Conservation (phyloP, 2,113 vertebrate species). For the Callionymus lyra region DNA sequence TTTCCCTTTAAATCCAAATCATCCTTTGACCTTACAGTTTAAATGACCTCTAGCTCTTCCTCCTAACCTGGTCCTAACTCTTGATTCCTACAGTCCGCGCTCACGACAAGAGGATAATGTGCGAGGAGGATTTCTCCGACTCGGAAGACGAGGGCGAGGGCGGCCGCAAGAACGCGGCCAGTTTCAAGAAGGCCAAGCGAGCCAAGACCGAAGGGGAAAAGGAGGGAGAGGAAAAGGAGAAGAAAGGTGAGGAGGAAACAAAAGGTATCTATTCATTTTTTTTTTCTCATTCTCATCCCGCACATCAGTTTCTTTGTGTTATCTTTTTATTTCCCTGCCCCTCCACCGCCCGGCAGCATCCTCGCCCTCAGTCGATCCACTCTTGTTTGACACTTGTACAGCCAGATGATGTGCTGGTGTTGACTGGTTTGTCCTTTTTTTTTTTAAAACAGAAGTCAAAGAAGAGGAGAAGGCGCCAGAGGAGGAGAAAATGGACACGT, state of each 20-base stretch:
- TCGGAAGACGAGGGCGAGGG: constrained; percentile 87
- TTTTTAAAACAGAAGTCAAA: constrained; percentile 56
- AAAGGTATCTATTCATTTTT: constrained; percentile 49
- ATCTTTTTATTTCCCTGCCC: neutral
- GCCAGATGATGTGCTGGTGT: neutral
- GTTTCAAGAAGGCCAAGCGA: constrained; percentile 89
- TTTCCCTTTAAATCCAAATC: no score
- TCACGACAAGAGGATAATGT: constrained; percentile 94
- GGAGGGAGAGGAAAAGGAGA: constrained; percentile 89
- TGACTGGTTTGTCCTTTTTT: neutral
- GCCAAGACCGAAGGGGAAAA: constrained; percentile 92
- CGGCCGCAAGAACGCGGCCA: constrained; percentile 83
- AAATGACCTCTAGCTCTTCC: no score
- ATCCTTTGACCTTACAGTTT: no score
- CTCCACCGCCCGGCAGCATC: neutral
- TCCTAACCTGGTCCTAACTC: no score
- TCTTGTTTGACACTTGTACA: neutral
- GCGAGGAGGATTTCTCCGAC: constrained; percentile 96
- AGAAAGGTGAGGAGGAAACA: constrained; percentile 75
- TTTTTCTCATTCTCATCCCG: constrained; percentile 4
- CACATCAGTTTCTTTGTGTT: neutral
- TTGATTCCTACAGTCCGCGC: constrained; percentile 73
- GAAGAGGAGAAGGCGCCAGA: constrained; percentile 66
- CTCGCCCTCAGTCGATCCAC: no score
- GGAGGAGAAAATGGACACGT: constrained; percentile 74